A percentile compares a stretch with the other conserved stretches of the same genome.
Evolutionary conservation across 2,113 vertebrate species (phyloP).

Genomic region (Loxodonta africana): DNA sequence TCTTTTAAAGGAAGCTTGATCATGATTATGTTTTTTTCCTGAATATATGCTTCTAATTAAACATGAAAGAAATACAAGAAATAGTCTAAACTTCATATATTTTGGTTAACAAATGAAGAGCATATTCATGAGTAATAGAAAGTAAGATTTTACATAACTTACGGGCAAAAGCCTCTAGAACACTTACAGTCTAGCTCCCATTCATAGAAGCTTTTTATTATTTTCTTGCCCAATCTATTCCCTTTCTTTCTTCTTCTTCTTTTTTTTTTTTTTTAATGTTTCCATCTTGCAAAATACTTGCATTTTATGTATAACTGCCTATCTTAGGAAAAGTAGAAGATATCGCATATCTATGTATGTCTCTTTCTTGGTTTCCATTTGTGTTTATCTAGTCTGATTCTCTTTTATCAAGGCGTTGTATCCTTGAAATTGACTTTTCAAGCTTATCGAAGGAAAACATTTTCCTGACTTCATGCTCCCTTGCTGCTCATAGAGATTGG

Average conservation of each 20-base stretch:
- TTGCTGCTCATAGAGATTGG: conserved; percentile 18
- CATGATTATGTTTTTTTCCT: neutral
- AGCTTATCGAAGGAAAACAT: conserved; percentile 82
- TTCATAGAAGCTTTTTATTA: neutral
- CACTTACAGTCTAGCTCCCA: neutral
- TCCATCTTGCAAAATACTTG: neutral
- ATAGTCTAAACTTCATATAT: neutral
- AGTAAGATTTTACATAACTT: neutral
- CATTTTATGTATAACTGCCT: conserved; percentile 58
- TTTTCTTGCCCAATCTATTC: neutral
- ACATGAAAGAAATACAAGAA: neutral
- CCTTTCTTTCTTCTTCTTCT: neutral
- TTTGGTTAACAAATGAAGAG: neutral
- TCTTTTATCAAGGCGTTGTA: conserved; percentile 84
- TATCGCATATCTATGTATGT: conserved; percentile 54
- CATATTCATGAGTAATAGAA: neutral
- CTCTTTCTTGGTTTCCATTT: conserved; percentile 70
- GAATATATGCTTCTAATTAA: neutral
- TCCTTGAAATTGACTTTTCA: conserved; percentile 86
- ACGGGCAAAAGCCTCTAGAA: neutral
- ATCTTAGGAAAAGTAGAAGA: conserved; percentile 64
- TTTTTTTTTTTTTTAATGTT: neutral
- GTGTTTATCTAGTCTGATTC: conserved; percentile 64
- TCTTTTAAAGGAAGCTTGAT: neutral
- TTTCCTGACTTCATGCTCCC: conserved; percentile 77